phyloP scores from a whole-genome alignment of 2,888 invertebrate genomes.

The Parapristionchus giblindavisi region DNA sequence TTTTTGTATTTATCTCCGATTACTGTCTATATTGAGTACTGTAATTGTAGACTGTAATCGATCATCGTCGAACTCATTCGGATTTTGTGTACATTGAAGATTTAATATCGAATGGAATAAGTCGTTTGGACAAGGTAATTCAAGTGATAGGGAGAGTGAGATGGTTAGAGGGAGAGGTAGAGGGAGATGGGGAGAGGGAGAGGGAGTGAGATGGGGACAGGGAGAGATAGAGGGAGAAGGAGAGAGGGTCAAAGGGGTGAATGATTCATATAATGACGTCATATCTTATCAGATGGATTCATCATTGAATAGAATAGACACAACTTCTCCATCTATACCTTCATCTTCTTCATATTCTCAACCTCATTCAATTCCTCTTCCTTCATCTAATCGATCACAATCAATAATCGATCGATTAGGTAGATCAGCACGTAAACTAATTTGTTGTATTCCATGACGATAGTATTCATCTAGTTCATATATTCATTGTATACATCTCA shows the following conservation, averaged over 20 bases:
- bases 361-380: conserved; percentile 13
- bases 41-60: neutral
- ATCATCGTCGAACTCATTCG: conserved; percentile 22
- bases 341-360: neutral
- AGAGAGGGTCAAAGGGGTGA: too few species aligned
- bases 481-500: conserved; percentile 1
- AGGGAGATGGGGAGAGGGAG: too few species aligned
- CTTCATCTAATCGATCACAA: neutral
- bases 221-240: too few species aligned
- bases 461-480: neutral
- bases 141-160: too few species aligned
- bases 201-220: too few species aligned
- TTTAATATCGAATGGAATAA: conserved; percentile 14
- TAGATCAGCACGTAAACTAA: conserved; percentile 5
- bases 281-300: neutral
- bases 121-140: conserved; percentile 27
- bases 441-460: neutral
- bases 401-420: conserved; percentile 3
- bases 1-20: too few species aligned
- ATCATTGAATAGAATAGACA: neutral
- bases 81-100: conserved; percentile 37
- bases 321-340: neutral
- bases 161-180: too few species aligned
- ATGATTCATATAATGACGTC: neutral
- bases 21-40: neutral